Evolutionary conservation across 2,888 invertebrate species (phyloP).

Genomic region (Platerodrilus igneus): DNA sequence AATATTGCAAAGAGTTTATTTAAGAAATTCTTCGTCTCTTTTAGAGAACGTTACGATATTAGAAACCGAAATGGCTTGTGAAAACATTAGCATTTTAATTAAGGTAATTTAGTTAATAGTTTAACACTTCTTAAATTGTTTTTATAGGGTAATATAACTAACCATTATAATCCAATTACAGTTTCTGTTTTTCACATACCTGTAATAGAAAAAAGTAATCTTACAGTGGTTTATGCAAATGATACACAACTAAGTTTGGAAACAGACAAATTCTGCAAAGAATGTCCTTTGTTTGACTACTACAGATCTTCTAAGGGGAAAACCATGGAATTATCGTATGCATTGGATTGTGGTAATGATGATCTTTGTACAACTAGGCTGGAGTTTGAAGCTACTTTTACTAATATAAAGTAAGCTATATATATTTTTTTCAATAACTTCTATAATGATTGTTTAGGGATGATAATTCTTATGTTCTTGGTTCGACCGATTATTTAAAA

Average conservation of each 20-base stretch:
- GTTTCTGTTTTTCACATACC: conserved; percentile 24
- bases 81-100: conserved; percentile 20
- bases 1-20: conserved; percentile 19
- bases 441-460: conserved; percentile 21
- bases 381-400: conserved; percentile 29
- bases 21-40: no score
- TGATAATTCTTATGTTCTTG: conserved; percentile 36
- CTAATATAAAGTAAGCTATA: conserved; percentile 23
- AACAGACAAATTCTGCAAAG: conserved; percentile 32
- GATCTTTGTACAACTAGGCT: conserved; percentile 36
- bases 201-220: conserved; percentile 10
- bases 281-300: conserved; percentile 34
- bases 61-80: conserved; percentile 17
- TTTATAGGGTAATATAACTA: conserved; percentile 10
- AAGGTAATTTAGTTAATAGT: conserved; percentile 10
- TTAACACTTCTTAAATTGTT: conserved; percentile 1
- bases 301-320: conserved; percentile 29
- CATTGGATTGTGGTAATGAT: conserved; percentile 38
- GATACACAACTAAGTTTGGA: conserved; percentile 13
- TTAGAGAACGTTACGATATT: no score
- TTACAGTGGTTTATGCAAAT: conserved; percentile 19
- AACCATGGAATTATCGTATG: conserved; percentile 35
- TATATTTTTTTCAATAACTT: neutral
- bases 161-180: conserved; percentile 26
- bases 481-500: conserved; percentile 37